Percentiles rank a stretch among this genome's conserved stretches.
Conservation (phyloP, 2,113 vertebrate species). For the Perca schrenkii region DNA sequence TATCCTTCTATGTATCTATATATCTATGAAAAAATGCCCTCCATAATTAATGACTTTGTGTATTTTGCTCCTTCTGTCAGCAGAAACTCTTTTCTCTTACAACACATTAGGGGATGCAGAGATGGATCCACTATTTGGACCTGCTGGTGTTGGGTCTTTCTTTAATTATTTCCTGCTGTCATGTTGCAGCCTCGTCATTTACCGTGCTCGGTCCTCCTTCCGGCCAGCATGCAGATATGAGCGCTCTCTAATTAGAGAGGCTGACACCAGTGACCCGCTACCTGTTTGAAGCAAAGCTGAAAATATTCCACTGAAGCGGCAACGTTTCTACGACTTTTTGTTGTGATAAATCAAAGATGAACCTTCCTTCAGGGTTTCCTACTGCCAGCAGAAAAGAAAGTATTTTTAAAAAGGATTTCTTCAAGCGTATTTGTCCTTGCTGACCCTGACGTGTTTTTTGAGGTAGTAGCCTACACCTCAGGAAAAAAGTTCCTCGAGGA, state of each 20-base stretch:
- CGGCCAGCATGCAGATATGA: conserved; percentile 30
- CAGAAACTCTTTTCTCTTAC: conserved; percentile 21
- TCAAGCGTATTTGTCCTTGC: conserved; percentile 25
- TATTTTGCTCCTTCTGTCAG: conserved; percentile 43
- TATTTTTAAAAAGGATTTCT: background rate
- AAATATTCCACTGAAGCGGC: conserved; percentile 26
- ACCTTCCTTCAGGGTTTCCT: background rate
- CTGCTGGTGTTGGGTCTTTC: conserved; percentile 31
- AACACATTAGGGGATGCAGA: conserved; percentile 7
- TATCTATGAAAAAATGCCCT: background rate
- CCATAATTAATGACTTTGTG: conserved; percentile 37
- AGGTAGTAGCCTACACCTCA: background rate
- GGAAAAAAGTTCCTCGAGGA: conserved; percentile 7
- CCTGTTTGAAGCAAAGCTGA: conserved; percentile 39
- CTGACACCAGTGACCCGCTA: conserved; percentile 34
- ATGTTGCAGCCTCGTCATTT: conserved; percentile 58
- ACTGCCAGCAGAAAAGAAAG: background rate
- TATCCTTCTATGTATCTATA: background rate
- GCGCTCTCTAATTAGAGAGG: conserved; percentile 42
- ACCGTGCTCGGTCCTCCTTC: conserved; percentile 14
- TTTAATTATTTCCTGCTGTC: conserved; percentile 59
- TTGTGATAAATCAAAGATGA: conserved; percentile 33
- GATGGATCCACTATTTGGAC: conserved; percentile 42
- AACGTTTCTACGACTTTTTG: background rate
- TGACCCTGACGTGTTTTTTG: background rate